A percentile compares a stretch with the other conserved stretches of the same genome.
Evolutionary conservation across 2,113 vertebrate genomes (phyloP).

Genomic region (Ammodytes marinus): DNA sequence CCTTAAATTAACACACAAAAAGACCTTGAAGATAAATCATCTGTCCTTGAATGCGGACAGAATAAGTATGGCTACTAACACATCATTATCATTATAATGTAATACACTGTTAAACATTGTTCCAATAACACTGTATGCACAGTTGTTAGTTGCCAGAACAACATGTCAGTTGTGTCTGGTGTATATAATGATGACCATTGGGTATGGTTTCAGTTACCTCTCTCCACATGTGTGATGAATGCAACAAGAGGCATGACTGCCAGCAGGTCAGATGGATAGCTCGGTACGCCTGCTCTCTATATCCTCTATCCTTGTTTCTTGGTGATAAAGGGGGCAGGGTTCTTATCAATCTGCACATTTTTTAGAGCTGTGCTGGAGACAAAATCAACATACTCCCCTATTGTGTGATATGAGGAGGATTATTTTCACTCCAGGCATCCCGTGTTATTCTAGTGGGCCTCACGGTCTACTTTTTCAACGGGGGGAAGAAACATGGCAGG

Average conservation of each 20-base stretch:
- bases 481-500: slow-evolving; percentile 61
- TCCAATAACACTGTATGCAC: not conserved
- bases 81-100: not conserved
- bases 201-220: slow-evolving; percentile 51
- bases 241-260: slow-evolving; percentile 16
- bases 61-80: not conserved
- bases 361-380: slow-evolving; percentile 56
- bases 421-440: slow-evolving; percentile 60
- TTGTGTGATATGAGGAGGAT: slow-evolving; percentile 68
- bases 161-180: slow-evolving; percentile 3
- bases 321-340: slow-evolving; percentile 47
- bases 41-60: not conserved
- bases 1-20: not conserved
- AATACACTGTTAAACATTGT: not conserved
- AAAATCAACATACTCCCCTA: slow-evolving; percentile 72
- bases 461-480: slow-evolving; percentile 58
- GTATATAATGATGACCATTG: not conserved
- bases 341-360: slow-evolving; percentile 71
- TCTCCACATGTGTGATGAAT: slow-evolving; percentile 45
- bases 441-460: slow-evolving; percentile 70
- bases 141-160: slow-evolving; percentile 2
- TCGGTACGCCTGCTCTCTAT: slow-evolving; percentile 1
- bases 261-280: slow-evolving; percentile 45
- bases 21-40: not conserved
- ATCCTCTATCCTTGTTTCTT: slow-evolving; percentile 47